Evolutionary conservation across 1,140 invertebrate genomes (phyloP), one percentile per base, ranked within the genome.

Genomic region (Lordiphosa mommai): DNA sequence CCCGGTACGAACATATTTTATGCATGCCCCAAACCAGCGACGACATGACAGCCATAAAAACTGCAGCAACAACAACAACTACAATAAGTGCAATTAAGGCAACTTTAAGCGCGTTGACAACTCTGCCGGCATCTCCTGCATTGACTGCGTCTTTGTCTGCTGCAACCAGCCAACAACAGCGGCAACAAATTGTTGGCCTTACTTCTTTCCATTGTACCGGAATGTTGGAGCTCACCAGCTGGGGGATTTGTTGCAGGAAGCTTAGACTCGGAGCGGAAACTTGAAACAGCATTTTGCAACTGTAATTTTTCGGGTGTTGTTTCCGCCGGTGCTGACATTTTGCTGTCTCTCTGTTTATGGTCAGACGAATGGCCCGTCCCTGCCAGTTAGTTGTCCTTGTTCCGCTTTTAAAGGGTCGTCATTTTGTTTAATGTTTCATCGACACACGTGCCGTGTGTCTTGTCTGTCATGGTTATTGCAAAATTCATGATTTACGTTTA

Each of bases 401-500:
- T 41, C 34, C 34, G 37, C 12, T 64, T 56, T 67, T 47, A 73
- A 73, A 66, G 50, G 68, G 58, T 74, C 55, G 57, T 59, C 63
- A 77, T 77, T 80, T 73, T 53, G 49, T 70, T 70, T 82, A 80
- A 74, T 80, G 52, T 65, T 63, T 72, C 50, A 64, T 60, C 49
- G 69, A 69, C 5, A 34, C 32, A 65, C 61, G 67, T 61, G 68
- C 51, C 60, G 16, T 17, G 56, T 47, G 61, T 34, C 30, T 33
- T 20, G 30, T 16, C 14, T 34, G 16, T 44, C 38, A 17, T 43
- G 12, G 51, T 44, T 12, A 36, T 47, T 84, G 76, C 72, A 84
- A 84, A 77, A 85, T 85, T 84, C 77, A 84, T 84, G 77, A 84
- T 84, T 84, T 84, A 84, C 77, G 68, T 84, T 84, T 76, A 85